Evolutionary conservation across 2,113 vertebrate genomes (phyloP).

Genomic region (Eulemur macaco): DNA sequence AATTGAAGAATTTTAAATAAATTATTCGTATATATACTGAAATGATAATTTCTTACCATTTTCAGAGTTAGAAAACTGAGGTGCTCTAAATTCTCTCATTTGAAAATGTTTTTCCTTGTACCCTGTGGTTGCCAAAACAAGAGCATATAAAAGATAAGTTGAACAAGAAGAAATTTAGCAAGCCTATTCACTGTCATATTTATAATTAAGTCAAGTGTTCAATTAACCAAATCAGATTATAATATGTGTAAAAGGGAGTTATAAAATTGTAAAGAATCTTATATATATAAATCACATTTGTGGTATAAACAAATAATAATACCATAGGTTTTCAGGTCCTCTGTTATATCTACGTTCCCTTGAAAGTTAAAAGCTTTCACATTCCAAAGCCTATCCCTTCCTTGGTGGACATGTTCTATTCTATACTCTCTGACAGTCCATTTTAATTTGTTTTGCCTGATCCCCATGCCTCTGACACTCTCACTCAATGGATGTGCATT

Average conservation of each 20-base stretch:
- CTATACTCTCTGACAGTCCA: neutral
- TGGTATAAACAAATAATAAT: neutral
- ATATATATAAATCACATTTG: neutral
- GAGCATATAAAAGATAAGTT: constrained; percentile 46
- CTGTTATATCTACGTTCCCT: neutral
- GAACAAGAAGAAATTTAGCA: constrained; percentile 38
- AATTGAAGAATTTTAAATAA: constrained; percentile 27
- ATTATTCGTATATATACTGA: neutral
- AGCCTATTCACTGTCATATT: neutral
- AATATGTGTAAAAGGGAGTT: neutral
- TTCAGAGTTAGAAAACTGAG: constrained; percentile 71
- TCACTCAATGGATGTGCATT: neutral
- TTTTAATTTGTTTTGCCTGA: neutral
- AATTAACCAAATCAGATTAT: neutral
- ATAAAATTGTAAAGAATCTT: neutral
- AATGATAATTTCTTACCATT: constrained; percentile 67
- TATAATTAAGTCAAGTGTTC: neutral
- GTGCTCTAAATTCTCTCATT: constrained; percentile 64
- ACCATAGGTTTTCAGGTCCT: neutral
- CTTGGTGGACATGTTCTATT: neutral
- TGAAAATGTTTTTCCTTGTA: constrained; percentile 59
- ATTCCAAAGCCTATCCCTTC: neutral
- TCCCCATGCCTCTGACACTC: neutral
- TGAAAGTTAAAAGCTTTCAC: neutral
- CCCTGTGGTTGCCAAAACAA: constrained; percentile 64